phyloP scores from a whole-genome alignment of 2,113 vertebrate genomes.

The Rhinogobius similis region DNA sequence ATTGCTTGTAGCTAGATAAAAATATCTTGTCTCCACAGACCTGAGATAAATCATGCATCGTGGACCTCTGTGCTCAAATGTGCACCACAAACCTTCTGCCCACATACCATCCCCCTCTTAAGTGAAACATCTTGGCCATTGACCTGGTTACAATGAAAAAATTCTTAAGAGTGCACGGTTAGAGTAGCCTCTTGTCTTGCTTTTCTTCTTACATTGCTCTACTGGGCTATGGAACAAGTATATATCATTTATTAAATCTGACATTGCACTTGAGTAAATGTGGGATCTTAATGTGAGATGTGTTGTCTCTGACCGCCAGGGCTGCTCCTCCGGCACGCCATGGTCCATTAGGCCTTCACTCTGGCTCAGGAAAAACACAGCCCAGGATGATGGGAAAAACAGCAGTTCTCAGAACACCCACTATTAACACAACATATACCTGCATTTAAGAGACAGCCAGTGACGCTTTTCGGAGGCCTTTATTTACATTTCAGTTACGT shows the following conservation, averaged over 20 bases:
- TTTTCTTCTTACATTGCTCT: conserved; percentile 34
- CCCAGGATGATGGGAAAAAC: conserved; percentile 49
- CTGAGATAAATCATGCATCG: conserved; percentile 7
- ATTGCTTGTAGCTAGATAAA: conserved; percentile 5
- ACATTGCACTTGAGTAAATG: conserved; percentile 67
- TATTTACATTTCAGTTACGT: conserved; percentile 52
- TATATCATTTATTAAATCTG: conserved; percentile 74
- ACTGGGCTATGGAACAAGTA: conserved; percentile 29
- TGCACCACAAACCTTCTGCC: conserved; percentile 16
- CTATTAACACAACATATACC: conserved; percentile 38
- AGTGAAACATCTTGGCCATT: conserved; percentile 36
- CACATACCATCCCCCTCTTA: conserved; percentile 17
- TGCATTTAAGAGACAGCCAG: conserved; percentile 14
- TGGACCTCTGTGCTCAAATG: conserved; percentile 9
- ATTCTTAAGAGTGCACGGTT: conserved; percentile 40
- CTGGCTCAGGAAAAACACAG: conserved; percentile 62
- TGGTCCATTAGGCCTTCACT: conserved; percentile 75
- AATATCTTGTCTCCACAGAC: conserved; percentile 10
- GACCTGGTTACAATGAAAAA: conserved; percentile 58
- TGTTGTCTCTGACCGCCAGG: conserved; percentile 54
- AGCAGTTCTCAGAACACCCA: conserved; percentile 28
- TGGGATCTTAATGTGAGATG: conserved; percentile 58
- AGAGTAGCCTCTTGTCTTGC: conserved; percentile 47
- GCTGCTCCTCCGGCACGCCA: conserved; percentile 53
- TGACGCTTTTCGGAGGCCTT: conserved; percentile 45